phyloP scores from a whole-genome alignment of 2,888 invertebrate genomes.

The Tetranychus truncatus region DNA sequence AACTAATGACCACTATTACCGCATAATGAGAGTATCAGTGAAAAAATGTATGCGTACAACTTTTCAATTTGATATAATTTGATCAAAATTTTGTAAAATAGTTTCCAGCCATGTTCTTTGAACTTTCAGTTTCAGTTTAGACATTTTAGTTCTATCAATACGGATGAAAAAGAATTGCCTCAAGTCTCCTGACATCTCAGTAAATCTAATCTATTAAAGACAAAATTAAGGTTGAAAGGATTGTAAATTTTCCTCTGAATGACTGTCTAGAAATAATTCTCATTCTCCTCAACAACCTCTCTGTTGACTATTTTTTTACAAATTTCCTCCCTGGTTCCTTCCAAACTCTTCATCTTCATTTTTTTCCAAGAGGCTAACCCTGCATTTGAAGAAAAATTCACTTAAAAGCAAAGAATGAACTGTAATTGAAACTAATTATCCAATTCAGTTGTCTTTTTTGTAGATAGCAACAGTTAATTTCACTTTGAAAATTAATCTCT shows the following conservation, averaged over 20 bases:
- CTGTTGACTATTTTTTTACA: slow-evolving; percentile 3
- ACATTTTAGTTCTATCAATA: neutral
- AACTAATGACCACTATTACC: neutral
- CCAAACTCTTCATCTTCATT: slow-evolving; percentile 3
- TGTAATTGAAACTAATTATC: neutral
- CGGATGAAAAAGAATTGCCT: neutral
- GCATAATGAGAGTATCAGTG: too few species aligned
- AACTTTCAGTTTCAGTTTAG: too few species aligned
- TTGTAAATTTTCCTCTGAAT: neutral
- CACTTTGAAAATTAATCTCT: neutral
- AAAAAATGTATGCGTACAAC: too few species aligned
- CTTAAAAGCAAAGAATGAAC: neutral
- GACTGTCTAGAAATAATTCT: neutral
- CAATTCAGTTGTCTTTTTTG: neutral
- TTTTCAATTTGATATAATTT: too few species aligned
- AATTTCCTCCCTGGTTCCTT: slow-evolving; percentile 15
- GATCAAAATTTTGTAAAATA: too few species aligned
- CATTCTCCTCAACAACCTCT: neutral
- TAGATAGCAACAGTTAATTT: neutral
- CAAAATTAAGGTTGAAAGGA: neutral
- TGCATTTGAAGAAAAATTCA: neutral
- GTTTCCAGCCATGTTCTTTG: too few species aligned
- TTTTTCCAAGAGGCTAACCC: neutral
- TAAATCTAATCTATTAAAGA: neutral
- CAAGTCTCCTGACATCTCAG: neutral